These are phyloP conservation scores for Danaus chrysippus DNA, from an alignment of 2,888 invertebrate genomes.

Conservation along the genomic window DNA sequence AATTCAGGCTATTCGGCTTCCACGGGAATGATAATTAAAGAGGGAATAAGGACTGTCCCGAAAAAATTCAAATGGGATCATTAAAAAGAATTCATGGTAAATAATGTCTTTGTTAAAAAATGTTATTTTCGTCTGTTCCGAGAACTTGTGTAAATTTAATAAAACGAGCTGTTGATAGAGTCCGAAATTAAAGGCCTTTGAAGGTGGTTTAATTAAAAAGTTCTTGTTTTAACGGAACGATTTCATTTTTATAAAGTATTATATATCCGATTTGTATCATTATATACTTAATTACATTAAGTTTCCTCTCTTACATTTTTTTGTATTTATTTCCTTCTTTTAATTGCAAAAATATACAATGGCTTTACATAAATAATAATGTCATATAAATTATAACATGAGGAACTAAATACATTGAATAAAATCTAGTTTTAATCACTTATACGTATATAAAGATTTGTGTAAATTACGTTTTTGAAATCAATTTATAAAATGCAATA, in stretches of 20 bases:
- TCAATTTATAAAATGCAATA: too few species aligned
- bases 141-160: slow-evolving; percentile 5
- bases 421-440: too few species aligned
- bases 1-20: neutral
- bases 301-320: too few species aligned
- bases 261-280: neutral
- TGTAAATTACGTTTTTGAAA: too few species aligned
- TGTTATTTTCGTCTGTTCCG: neutral
- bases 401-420: too few species aligned
- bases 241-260: neutral
- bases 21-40: neutral
- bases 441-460: too few species aligned
- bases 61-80: neutral
- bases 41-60: slow-evolving; percentile 1
- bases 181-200: slow-evolving; percentile 7
- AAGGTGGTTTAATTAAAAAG: slow-evolving; percentile 7
- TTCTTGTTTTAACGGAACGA: slow-evolving; percentile 2
- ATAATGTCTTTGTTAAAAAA: neutral
- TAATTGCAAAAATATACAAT: too few species aligned
- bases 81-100: neutral
- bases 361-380: too few species aligned
- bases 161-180: slow-evolving; percentile 7
- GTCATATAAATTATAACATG: too few species aligned
- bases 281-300: neutral
- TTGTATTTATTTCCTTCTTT: too few species aligned